phyloP scores from a whole-genome alignment of 2,113 vertebrate genomes.

The Mystacornis crossleyi region DNA sequence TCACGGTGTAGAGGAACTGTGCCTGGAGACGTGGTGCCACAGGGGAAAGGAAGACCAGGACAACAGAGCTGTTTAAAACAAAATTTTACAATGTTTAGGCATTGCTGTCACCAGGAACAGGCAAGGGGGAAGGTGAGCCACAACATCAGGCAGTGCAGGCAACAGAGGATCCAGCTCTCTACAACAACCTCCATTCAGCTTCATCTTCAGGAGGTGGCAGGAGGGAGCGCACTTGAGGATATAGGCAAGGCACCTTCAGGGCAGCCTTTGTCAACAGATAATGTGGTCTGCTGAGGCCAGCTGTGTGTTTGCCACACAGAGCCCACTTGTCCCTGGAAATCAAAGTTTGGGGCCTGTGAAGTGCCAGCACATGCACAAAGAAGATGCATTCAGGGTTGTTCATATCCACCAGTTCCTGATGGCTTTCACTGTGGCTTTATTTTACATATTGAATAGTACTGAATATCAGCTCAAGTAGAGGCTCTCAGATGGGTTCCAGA shows the following conservation, averaged over 20 bases:
- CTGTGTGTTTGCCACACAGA: background rate
- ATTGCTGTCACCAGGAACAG: background rate
- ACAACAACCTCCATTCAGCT: background rate
- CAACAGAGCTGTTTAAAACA: background rate
- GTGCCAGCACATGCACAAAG: background rate
- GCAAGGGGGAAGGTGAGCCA: background rate
- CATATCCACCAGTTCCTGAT: background rate
- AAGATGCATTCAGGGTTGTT: background rate
- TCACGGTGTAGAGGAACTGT: fast-evolving
- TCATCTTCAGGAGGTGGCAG: background rate
- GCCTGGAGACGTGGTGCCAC: fast-evolving
- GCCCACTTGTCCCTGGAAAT: background rate
- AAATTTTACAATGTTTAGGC: background rate
- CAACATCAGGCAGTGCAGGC: background rate
- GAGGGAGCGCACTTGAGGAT: background rate
- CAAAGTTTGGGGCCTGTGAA: background rate
- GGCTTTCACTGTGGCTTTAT: background rate
- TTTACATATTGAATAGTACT: background rate
- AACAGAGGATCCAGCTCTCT: background rate
- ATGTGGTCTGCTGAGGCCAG: background rate
- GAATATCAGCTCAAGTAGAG: background rate
- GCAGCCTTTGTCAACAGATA: background rate
- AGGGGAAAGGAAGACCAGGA: background rate
- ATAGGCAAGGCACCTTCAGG: background rate
- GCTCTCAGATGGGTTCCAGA: background rate